These are phyloP conservation scores for Clarias platycephalus DNA, from an alignment of 2,797 vertebrate species.

Conservation along the genomic window DNA sequence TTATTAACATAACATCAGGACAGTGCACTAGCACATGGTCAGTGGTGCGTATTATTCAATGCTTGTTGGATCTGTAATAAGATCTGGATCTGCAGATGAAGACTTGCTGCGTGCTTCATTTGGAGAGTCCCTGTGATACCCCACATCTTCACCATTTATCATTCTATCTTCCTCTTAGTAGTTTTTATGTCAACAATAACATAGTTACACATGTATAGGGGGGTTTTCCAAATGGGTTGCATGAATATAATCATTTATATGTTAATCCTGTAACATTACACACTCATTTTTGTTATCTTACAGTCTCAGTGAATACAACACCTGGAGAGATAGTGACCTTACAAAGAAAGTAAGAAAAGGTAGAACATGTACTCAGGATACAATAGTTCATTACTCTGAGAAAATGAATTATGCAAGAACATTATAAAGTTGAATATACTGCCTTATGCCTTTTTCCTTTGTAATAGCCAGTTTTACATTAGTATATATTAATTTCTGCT, in stretches of 20 bases:
- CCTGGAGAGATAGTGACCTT: constrained; percentile 7
- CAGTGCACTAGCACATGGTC: not conserved
- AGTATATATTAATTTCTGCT: not conserved
- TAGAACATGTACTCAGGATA: not conserved
- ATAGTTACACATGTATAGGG: constrained; percentile 27
- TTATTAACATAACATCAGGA: not conserved
- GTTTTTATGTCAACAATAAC: constrained; percentile 30
- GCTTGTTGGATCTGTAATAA: constrained; percentile 8
- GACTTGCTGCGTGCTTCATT: constrained; percentile 59
- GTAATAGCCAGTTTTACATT: not conserved
- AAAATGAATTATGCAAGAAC: not conserved
- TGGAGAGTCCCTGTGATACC: constrained; percentile 58
- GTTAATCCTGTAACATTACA: constrained; percentile 23
- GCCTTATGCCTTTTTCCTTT: not conserved
- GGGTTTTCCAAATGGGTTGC: constrained; percentile 28
- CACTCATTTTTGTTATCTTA: constrained; percentile 18
- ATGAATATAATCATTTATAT: constrained; percentile 38
- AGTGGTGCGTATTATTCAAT: not conserved
- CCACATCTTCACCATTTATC: constrained; percentile 49
- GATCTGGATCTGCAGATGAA: constrained; percentile 6
- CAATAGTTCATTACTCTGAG: not conserved
- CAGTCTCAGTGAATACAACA: constrained; percentile 11
- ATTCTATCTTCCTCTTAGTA: constrained; percentile 18
- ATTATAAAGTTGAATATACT: not conserved
- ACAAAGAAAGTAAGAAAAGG: not conserved